Percentiles rank a stretch among this genome's conserved stretches.
These are phyloP conservation scores for Acanthiza pusilla DNA, from an alignment of 2,797 vertebrate genomes.

Conservation along the genomic window DNA sequence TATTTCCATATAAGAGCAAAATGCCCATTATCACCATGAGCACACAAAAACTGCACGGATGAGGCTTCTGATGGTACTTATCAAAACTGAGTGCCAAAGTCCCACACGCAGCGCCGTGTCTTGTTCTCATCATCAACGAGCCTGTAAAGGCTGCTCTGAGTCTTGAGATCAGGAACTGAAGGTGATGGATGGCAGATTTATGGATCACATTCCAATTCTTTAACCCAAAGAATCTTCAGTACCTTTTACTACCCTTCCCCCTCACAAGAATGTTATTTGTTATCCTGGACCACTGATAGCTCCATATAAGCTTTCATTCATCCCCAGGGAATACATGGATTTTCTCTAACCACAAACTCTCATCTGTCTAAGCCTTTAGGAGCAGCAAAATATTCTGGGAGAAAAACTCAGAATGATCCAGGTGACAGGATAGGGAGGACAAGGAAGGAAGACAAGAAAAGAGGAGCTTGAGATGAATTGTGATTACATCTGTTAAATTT, in stretches of 20 bases:
- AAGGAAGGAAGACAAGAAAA: background rate
- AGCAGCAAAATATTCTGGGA: background rate
- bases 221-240: background rate
- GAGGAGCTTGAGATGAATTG: background rate
- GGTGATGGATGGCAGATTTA: background rate
- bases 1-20: background rate
- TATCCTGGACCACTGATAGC: slow-evolving; percentile 3
- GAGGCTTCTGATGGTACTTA: background rate
- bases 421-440: background rate
- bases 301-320: slow-evolving; percentile 3
- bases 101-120: background rate
- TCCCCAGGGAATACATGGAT: background rate
- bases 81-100: background rate
- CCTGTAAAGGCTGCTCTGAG: background rate
- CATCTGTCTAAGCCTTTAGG: background rate
- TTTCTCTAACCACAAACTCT: slow-evolving; percentile 6
- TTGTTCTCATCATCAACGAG: background rate
- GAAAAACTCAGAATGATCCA: background rate
- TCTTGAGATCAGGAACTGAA: background rate
- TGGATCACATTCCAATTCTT: background rate
- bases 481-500: background rate
- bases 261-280: background rate
- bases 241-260: background rate
- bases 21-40: background rate
- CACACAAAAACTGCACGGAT: background rate